A percentile compares a stretch with the other conserved stretches of the same genome.
These are phyloP conservation scores for Anastatus disparis DNA, from an alignment of 1,140 invertebrate species.

Conservation along the genomic window DNA sequence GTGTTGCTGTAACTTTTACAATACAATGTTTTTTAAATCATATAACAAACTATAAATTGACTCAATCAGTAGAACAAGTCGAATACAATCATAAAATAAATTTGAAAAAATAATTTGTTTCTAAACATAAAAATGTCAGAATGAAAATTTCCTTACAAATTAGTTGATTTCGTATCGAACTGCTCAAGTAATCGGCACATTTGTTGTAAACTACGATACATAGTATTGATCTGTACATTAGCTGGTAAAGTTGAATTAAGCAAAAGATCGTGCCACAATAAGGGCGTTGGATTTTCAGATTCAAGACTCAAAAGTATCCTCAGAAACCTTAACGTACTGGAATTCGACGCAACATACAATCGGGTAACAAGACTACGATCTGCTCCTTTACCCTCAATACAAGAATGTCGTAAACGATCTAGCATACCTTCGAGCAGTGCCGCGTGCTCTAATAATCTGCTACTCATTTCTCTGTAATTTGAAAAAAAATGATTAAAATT, in stretches of 20 bases:
- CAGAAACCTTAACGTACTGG: constrained; percentile 53
- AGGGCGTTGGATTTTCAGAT: constrained; percentile 41
- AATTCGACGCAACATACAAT: constrained; percentile 52
- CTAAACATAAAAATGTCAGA: no score
- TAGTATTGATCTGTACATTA: constrained; percentile 45
- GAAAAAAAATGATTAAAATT: no score
- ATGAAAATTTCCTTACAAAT: constrained; percentile 64
- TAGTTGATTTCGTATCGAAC: constrained; percentile 62
- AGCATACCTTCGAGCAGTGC: constrained; percentile 82
- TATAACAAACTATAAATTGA: no score
- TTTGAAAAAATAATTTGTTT: no score
- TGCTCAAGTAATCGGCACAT: constrained; percentile 60
- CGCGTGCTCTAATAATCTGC: constrained; percentile 81
- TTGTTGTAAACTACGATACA: constrained; percentile 55
- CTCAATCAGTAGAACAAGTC: no score
- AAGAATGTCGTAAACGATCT: constrained; percentile 75
- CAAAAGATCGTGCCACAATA: constrained; percentile 63
- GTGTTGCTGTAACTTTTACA: no score
- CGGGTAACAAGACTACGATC: constrained; percentile 46
- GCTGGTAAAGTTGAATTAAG: constrained; percentile 52
- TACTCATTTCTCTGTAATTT: constrained; percentile 69
- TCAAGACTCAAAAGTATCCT: constrained; percentile 52
- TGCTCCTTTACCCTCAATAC: constrained; percentile 48
- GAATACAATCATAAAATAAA: no score
- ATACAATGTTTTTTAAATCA: no score